Percentiles rank a stretch among this genome's conserved stretches.
These are phyloP conservation scores for Herminia tarsipennalis DNA, from an alignment of 2,888 invertebrate genomes.

Conservation along the genomic window DNA sequence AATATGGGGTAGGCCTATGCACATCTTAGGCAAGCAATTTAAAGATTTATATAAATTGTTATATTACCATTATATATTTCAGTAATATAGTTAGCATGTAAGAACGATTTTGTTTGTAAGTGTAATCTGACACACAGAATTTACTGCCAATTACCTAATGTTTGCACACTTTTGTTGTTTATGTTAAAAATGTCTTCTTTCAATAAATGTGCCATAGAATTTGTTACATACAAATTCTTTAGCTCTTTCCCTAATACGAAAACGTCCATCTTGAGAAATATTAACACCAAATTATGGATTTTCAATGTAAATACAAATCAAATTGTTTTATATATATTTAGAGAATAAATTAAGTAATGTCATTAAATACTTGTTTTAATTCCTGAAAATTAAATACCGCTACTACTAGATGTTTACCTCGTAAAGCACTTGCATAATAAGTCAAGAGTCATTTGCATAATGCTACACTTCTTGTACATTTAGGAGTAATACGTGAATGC, in stretches of 20 bases:
- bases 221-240: conserved; percentile 31
- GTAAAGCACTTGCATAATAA: too few species aligned
- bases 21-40: not conserved
- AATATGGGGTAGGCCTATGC: not conserved
- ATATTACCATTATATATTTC: conserved; percentile 20
- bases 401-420: too few species aligned
- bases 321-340: conserved; percentile 79
- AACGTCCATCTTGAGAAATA: conserved; percentile 26
- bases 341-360: conserved; percentile 77
- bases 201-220: conserved; percentile 69
- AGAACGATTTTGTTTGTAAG: conserved; percentile 24
- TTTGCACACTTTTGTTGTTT: conserved; percentile 25
- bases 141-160: conserved; percentile 41
- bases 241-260: conserved; percentile 25
- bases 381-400: too few species aligned
- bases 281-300: conserved; percentile 19
- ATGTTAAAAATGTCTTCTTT: conserved; percentile 26
- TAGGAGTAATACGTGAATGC: too few species aligned
- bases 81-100: conserved; percentile 16
- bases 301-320: conserved; percentile 66
- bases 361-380: conserved; percentile 48
- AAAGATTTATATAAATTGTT: conserved; percentile 22
- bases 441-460: too few species aligned
- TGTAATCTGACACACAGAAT: conserved; percentile 18
- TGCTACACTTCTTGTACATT: too few species aligned